phyloP scores from a whole-genome alignment of 1,140 invertebrate genomes.

The Drosophila tani region DNA sequence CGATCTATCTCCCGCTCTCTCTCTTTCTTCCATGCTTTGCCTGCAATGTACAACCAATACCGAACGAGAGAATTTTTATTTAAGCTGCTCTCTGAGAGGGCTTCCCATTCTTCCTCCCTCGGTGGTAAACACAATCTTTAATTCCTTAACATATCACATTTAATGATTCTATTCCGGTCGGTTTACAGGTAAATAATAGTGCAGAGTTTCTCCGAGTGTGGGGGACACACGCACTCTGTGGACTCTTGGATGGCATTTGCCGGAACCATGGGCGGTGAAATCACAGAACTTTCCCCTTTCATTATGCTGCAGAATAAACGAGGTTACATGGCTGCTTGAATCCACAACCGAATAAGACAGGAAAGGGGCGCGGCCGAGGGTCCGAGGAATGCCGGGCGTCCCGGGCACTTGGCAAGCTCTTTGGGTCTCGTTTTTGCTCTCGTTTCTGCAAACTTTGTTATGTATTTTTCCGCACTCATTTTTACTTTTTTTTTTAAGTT shows the following conservation, averaged over 20 bases:
- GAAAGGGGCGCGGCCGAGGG: slow-evolving; percentile 36
- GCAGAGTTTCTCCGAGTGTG: slow-evolving; percentile 6
- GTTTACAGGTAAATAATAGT: slow-evolving; percentile 1
- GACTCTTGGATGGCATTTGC: slow-evolving; percentile 43
- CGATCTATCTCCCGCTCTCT: too few relatives aligned
- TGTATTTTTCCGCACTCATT: slow-evolving; percentile 51
- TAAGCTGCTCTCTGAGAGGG: too few relatives aligned
- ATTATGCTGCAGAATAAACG: slow-evolving; percentile 74
- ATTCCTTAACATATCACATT: neutral
- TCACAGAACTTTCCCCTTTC: slow-evolving; percentile 64
- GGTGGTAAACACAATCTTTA: too few relatives aligned
- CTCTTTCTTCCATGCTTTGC: too few relatives aligned
- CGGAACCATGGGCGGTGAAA: slow-evolving; percentile 63
- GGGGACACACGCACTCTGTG: slow-evolving; percentile 17
- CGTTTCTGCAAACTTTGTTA: slow-evolving; percentile 49
- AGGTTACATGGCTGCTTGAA: slow-evolving; percentile 67
- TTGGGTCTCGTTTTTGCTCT: slow-evolving; percentile 51
- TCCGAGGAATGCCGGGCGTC: slow-evolving; percentile 1
- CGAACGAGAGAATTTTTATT: too few relatives aligned
- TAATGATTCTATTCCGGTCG: neutral
- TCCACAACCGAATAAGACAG: slow-evolving; percentile 66
- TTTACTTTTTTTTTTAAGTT: slow-evolving; percentile 32
- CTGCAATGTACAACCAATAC: too few relatives aligned
- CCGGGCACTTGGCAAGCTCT: slow-evolving; percentile 48
- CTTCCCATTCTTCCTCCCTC: too few relatives aligned